Evolutionary conservation across 2,797 vertebrate genomes (phyloP).

Genomic region (Pterois miles): DNA sequence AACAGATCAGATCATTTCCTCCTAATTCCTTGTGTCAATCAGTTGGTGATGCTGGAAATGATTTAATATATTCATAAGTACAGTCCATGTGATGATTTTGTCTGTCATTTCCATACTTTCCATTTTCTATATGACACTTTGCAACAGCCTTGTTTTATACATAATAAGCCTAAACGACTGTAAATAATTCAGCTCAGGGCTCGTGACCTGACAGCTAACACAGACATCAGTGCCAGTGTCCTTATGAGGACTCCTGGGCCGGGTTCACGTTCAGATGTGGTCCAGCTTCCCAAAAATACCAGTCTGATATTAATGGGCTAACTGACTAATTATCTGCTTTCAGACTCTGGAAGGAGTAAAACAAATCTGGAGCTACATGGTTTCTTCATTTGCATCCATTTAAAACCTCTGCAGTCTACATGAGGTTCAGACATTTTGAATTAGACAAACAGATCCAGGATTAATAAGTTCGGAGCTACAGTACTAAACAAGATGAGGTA

Average conservation of each 20-base stretch:
- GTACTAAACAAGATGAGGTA: slow-evolving; percentile 8
- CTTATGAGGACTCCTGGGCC: not conserved
- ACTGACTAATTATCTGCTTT: not conserved
- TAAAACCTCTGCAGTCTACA: slow-evolving; percentile 1
- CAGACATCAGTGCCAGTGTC: slow-evolving; percentile 2
- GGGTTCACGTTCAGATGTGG: not conserved
- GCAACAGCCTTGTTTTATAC: not conserved
- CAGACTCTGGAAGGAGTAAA: not conserved
- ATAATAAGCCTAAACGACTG: not conserved
- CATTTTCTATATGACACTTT: too few species aligned
- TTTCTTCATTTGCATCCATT: slow-evolving; percentile 28
- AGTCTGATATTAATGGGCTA: not conserved
- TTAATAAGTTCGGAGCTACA: slow-evolving; percentile 25
- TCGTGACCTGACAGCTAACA: slow-evolving; percentile 8
- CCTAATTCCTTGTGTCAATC: not conserved
- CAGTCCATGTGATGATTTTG: not conserved
- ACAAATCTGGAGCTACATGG: not conserved
- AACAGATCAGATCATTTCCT: not conserved
- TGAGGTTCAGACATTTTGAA: slow-evolving; percentile 10
- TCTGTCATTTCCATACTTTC: not conserved
- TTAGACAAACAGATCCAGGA: not conserved
- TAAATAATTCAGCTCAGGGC: slow-evolving; percentile 21
- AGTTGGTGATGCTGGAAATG: not conserved
- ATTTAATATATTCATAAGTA: not conserved
- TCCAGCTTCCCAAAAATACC: not conserved